A percentile compares a stretch with the other conserved stretches of the same genome.
phyloP scores from a whole-genome alignment of 2,797 vertebrate species.

The Otus scops region DNA sequence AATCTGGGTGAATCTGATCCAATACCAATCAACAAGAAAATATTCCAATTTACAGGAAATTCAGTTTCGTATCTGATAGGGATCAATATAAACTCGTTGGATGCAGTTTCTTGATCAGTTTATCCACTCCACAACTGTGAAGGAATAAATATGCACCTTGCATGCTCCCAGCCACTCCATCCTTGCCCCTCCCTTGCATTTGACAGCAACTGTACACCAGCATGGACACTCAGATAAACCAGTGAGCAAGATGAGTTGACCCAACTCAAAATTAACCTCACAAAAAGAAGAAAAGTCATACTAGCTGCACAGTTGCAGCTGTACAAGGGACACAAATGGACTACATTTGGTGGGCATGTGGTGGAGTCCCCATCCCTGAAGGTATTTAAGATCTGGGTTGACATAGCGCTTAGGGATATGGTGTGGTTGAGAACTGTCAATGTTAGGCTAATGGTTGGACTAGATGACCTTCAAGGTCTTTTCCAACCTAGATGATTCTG shows the following conservation, averaged over 20 bases:
- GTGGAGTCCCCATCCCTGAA: no score
- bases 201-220: background rate
- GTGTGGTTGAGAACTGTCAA: no score
- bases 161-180: background rate
- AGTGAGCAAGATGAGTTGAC: background rate
- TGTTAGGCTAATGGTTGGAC: no score
- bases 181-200: background rate
- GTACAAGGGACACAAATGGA: background rate
- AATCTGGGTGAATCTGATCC: background rate
- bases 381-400: no score
- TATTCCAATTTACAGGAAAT: background rate
- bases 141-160: background rate
- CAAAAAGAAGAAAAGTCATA: background rate
- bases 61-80: background rate
- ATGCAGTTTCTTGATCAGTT: background rate
- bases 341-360: no score
- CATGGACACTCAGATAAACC: background rate
- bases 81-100: background rate
- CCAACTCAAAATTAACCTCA: background rate
- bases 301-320: background rate
- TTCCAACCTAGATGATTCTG: no score
- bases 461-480: no score
- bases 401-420: no score
- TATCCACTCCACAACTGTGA: background rate
- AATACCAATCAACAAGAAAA: background rate